Conservation (phyloP, 2,888 invertebrate genomes). For the Stramonita haemastoma region DNA sequence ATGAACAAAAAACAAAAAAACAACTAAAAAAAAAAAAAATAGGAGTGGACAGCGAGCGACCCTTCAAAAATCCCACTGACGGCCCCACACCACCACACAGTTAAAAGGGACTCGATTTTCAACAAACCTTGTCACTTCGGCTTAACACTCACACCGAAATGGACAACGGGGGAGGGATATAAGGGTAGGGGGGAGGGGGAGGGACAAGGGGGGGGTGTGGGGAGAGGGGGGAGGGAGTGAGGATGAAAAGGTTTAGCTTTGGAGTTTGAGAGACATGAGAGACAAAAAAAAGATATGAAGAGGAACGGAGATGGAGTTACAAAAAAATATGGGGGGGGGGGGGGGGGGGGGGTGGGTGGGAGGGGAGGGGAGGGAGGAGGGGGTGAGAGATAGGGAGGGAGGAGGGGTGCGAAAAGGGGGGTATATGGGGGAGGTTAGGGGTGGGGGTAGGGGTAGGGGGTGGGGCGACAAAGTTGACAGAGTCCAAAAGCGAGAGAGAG, state of each 20-base stretch:
- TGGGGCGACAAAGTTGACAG: no score
- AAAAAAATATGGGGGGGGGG: no score
- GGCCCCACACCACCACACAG: background rate
- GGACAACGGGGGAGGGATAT: background rate
- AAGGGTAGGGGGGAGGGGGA: background rate
- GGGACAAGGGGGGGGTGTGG: background rate
- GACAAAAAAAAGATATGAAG: no score
- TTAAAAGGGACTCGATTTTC: background rate
- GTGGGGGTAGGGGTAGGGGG: no score
- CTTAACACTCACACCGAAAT: background rate
- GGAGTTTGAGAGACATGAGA: background rate
- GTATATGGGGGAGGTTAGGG: no score
- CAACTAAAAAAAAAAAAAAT: background rate
- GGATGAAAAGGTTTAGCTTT: background rate
- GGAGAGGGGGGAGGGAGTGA: background rate
- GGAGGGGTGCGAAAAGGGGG: no score
- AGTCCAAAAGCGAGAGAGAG: no score
- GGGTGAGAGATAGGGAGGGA: no score
- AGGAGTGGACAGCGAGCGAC: background rate
- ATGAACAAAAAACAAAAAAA: background rate
- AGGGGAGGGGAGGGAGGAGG: no score
- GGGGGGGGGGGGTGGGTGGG: no score
- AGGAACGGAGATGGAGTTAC: no score
- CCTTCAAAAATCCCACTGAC: background rate
- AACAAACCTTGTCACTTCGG: conserved; percentile 10